phyloP scores from a whole-genome alignment of 2,888 invertebrate genomes.

The Tipula vernalis region DNA sequence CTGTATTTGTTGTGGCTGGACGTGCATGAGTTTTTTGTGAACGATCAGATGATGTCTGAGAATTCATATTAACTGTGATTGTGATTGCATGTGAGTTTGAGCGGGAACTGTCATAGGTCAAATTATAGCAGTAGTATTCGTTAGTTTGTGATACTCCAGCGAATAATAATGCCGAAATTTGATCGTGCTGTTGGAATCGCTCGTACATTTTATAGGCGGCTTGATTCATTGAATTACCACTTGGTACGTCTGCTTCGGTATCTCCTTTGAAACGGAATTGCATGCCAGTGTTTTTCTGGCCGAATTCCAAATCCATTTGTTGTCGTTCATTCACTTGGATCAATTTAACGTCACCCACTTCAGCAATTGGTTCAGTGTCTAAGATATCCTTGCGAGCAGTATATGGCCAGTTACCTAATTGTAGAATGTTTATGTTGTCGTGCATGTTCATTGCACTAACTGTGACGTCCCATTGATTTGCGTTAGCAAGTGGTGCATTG shows the following conservation, averaged over 20 bases:
- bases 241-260: slow-evolving; percentile 32
- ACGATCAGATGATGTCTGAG: not conserved
- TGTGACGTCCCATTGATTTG: not conserved
- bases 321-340: slow-evolving; percentile 31
- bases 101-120: slow-evolving; percentile 16
- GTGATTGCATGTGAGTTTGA: slow-evolving; percentile 17
- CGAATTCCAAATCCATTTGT: slow-evolving; percentile 33
- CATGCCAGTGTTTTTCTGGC: slow-evolving; percentile 40
- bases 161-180: slow-evolving; percentile 8
- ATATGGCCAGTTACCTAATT: slow-evolving; percentile 52
- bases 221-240: not conserved
- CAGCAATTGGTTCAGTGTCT: slow-evolving; percentile 39
- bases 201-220: not conserved
- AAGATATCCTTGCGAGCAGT: slow-evolving; percentile 45
- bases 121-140: slow-evolving; percentile 17
- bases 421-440: slow-evolving; percentile 20
- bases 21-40: not conserved
- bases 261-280: slow-evolving; percentile 41
- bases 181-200: slow-evolving; percentile 11
- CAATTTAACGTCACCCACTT: slow-evolving; percentile 37
- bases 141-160: slow-evolving; percentile 15
- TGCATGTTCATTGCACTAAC: not conserved
- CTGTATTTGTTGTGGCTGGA: not conserved
- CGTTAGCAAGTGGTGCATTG: slow-evolving; percentile 23
- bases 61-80: slow-evolving; percentile 16